Conservation (phyloP, 2,797 vertebrate species). For the Nothura maculosa region DNA sequence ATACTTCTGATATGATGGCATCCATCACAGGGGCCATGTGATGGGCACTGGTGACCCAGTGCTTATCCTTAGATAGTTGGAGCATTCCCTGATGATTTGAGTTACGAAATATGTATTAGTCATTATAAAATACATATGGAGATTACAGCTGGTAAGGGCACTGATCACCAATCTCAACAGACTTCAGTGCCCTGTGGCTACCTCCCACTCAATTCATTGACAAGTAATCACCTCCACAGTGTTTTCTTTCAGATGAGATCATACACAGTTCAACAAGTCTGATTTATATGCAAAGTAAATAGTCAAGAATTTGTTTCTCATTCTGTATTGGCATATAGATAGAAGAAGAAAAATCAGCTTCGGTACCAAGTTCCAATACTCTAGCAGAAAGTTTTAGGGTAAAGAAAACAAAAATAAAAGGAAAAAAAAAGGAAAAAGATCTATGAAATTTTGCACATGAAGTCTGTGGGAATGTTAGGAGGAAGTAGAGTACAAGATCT, state of each 20-base stretch:
- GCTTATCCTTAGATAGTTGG: background rate
- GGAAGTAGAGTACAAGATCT: background rate
- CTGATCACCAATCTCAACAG: background rate
- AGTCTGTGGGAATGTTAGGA: background rate
- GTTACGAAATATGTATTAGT: background rate
- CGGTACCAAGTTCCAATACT: background rate
- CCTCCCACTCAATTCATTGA: accelerated
- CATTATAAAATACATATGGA: background rate
- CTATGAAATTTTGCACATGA: background rate
- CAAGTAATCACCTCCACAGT: background rate
- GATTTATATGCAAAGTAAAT: background rate
- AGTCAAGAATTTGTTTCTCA: background rate
- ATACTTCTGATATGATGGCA: background rate
- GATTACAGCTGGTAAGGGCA: background rate
- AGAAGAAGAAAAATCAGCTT: background rate
- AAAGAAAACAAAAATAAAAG: background rate
- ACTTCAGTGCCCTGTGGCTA: background rate
- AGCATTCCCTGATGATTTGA: background rate
- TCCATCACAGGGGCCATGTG: no score
- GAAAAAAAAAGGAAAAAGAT: background rate
- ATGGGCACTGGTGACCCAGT: background rate
- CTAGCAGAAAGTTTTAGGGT: conserved; percentile 5
- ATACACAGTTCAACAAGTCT: background rate
- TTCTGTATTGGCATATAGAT: background rate
- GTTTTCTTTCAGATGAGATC: background rate